Evolutionary conservation across 2,797 vertebrate species (phyloP), one percentile per base, ranked within the genome.

Genomic region (Lacerta viridis): DNA sequence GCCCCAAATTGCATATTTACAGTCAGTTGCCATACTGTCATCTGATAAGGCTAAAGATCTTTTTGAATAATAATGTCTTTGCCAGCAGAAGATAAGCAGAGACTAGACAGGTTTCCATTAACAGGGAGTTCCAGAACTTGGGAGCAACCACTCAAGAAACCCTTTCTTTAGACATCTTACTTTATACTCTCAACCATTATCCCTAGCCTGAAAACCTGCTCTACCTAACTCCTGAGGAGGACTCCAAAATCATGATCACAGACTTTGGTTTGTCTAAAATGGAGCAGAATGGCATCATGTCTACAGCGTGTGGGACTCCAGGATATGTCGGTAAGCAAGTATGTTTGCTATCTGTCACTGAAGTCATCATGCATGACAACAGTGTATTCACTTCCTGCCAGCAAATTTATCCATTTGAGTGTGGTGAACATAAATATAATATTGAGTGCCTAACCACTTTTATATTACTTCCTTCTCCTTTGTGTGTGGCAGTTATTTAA

Each of bases 241-340:
- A 99, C 36, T 97, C 99, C 5, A 99, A 99, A 94, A 99, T 99
- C 94, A 99, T 99, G 99, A 98, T 99, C 95, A 99, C 98, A 9
- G 99, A 99, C 93, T 99, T 99, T 0, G 99, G 99, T 36, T 94
- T 99, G 93, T 99, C 98, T 0, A 99, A 99, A 94, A 98, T 98
- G 85, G 91, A 98, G 83, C 98, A 98, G 91, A 98, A 96, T 0
- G 98, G 98, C 0, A 97, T 98, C 92, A 99, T 99, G 98, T 99
- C 98, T 68, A 99, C 99, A 0, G 98, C 98, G 81, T 99, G 99
- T 9, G 99, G 99, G 3, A 99, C 98, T 1, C 98, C 98, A 0
- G 98, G 98, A 96, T 99, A 99, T 0, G 99, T 99, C 33, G 99
- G 99, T 99, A 92, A 97, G 97, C 90, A 74, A n/a, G n/a, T 39